phyloP scores from a whole-genome alignment of 2,113 vertebrate species.

The Calcarius ornatus region DNA sequence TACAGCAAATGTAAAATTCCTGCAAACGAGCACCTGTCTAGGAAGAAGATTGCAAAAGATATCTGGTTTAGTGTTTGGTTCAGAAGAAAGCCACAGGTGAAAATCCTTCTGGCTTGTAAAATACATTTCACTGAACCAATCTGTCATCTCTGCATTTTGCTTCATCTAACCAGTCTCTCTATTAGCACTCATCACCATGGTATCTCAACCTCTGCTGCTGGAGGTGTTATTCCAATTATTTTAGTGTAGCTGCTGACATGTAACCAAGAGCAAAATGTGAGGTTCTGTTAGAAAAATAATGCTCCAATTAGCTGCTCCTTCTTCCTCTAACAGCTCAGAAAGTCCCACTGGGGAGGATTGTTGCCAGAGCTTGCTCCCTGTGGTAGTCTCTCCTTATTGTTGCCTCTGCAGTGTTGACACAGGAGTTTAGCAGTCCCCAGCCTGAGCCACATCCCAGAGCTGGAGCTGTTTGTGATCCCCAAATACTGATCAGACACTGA shows the following conservation, averaged over 20 bases:
- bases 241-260: constrained; percentile 2
- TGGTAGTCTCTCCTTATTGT: background rate
- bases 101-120: background rate
- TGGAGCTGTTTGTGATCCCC: background rate
- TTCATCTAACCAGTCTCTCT: background rate
- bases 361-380: background rate
- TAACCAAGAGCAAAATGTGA: constrained; percentile 20
- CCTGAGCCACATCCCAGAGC: background rate
- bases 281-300: constrained; percentile 41
- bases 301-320: constrained; percentile 35
- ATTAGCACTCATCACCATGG: constrained; percentile 16
- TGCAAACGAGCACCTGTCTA: background rate
- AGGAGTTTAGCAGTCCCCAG: background rate
- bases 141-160: background rate
- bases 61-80: background rate
- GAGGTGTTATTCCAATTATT: constrained; percentile 49
- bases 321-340: background rate
- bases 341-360: background rate
- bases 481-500: background rate
- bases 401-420: background rate
- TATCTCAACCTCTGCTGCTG: constrained; percentile 20
- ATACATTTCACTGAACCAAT: background rate
- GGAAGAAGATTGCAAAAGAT: background rate
- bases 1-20: background rate
- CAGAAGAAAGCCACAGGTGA: background rate